phyloP scores from a whole-genome alignment of 2,113 vertebrate genomes.

The Rhabdornis inornatus region DNA sequence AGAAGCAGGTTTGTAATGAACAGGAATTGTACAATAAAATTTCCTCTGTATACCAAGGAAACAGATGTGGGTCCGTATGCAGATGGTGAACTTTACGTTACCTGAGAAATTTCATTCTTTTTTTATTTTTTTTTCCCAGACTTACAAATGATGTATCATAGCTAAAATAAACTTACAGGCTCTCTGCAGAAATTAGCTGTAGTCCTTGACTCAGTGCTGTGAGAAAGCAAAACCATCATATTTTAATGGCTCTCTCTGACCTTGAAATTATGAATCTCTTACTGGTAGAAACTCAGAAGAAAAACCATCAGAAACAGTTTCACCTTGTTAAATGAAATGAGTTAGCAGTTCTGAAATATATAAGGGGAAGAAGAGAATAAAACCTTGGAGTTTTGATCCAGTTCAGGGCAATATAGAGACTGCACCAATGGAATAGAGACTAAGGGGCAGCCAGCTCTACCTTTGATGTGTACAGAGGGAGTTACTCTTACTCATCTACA shows the following conservation, averaged over 20 bases:
- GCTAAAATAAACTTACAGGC: background rate
- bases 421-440: background rate
- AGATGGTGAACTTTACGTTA: conserved; percentile 20
- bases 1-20: background rate
- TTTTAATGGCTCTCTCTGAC: background rate
- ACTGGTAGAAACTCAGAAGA: background rate
- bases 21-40: background rate
- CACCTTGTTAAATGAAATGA: background rate
- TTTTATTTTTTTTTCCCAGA: rapidly evolving
- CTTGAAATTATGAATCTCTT: background rate
- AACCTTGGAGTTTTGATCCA: background rate
- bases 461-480: background rate
- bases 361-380: background rate
- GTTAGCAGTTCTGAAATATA: background rate
- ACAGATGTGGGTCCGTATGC: background rate
- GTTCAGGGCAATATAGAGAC: background rate
- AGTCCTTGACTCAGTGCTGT: background rate
- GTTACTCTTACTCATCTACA: background rate
- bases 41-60: background rate
- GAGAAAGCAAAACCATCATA: background rate
- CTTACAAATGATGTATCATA: background rate
- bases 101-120: background rate
- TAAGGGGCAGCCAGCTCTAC: background rate
- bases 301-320: background rate
- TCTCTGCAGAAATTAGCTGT: background rate